Evolutionary conservation across 2,888 invertebrate species (phyloP), one percentile per base, ranked within the genome.

Genomic region (Drosophila differens): DNA sequence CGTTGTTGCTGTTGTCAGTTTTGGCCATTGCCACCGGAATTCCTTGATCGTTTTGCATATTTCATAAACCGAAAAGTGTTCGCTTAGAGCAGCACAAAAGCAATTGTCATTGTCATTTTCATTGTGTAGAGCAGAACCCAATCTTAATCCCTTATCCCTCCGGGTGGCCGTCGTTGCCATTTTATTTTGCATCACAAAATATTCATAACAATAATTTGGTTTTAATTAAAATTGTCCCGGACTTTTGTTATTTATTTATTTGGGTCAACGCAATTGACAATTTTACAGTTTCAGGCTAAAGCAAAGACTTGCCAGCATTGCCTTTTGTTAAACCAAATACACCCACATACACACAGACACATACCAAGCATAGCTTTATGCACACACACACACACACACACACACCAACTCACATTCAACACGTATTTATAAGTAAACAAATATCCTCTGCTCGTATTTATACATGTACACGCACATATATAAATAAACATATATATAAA

Each of bases 121-220:
- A 51, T 60, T 69, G 39, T 53, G 66, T 32, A 14, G 33, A 14
- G 33, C 75, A 41, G 57, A 28, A 62, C 33, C 51, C 74, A 73
- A 58, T 57, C 54, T 54, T 53, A 57, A 64, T 64, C 58, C 64
- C 33, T 30, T 49, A 44, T 62, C 71, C 57, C 51, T 12, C n/a
- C 49, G 55, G 65, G 58, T 58, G 35, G 41, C 58, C 37, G 55
- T 63, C 66, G 58, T 33, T 55, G 76, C 65, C 70, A 44, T 65
- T 74, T 79, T 82, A 75, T 69, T 70, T 67, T 69, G 80, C 81
- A 67, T 81, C 71, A 82, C 83, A 72, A 88, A 88, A 84, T 88
- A 84, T 84, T 88, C 85, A 85, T 85, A 74, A 76, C 75, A 83
- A 88, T 85, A 88, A 88, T 88, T 85, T 80, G 69, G 81, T 76